phyloP scores from a whole-genome alignment of 2,113 vertebrate species.

The Hiodon alosoides region DNA sequence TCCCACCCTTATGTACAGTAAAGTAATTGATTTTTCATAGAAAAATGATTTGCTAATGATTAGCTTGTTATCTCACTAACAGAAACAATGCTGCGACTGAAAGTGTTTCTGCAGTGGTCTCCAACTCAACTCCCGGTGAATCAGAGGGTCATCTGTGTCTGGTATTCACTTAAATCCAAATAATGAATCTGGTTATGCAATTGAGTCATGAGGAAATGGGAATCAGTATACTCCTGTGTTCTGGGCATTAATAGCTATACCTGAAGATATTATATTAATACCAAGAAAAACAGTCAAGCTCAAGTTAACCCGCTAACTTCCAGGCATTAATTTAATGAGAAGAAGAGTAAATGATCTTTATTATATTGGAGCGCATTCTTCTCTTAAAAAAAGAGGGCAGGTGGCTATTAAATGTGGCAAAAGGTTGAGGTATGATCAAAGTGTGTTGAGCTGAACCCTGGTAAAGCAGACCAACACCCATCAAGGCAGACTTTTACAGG shows the following conservation, averaged over 20 bases:
- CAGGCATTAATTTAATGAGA: background rate
- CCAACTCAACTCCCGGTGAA: too few relatives aligned
- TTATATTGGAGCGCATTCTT: background rate
- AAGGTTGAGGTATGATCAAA: background rate
- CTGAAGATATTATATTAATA: background rate
- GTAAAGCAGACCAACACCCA: slow-evolving; percentile 3
- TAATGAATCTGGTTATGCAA: too few relatives aligned
- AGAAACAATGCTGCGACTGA: background rate
- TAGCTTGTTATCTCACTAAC: background rate
- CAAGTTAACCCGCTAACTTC: background rate
- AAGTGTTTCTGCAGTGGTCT: background rate
- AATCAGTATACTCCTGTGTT: background rate
- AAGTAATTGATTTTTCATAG: background rate
- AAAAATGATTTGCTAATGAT: background rate
- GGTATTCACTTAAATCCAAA: too few relatives aligned
- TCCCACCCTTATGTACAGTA: background rate
- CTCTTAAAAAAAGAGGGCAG: background rate
- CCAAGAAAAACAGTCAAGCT: background rate
- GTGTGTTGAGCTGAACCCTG: background rate
- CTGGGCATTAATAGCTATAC: background rate
- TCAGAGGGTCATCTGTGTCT: too few relatives aligned
- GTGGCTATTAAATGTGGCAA: background rate
- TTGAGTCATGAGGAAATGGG: too few relatives aligned
- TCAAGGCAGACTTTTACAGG: background rate
- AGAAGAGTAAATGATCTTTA: background rate